Evolutionary conservation across 2,888 invertebrate genomes (phyloP).

Genomic region (Microctonus hyperodae): DNA sequence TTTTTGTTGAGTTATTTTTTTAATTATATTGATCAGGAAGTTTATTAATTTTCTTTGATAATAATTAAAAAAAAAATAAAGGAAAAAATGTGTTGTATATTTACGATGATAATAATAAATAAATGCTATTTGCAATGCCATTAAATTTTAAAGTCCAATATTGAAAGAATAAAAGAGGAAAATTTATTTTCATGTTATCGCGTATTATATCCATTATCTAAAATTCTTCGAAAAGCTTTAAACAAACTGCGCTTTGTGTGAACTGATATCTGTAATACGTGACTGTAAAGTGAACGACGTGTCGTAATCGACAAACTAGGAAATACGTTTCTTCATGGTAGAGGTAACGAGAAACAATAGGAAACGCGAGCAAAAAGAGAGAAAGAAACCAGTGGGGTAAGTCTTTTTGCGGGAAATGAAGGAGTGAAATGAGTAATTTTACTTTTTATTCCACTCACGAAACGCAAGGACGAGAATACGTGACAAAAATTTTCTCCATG

Average conservation of each 20-base stretch:
- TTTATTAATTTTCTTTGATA: too few species aligned
- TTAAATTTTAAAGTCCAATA: too few species aligned
- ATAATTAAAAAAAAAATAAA: too few species aligned
- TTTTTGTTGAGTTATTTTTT: too few species aligned
- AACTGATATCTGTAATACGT: constrained; percentile 5
- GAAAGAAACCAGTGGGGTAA: background rate
- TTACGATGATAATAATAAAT: too few species aligned
- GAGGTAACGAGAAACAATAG: constrained; percentile 10
- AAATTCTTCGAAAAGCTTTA: background rate
- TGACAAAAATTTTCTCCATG: constrained; percentile 11
- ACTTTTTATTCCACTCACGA: constrained; percentile 18
- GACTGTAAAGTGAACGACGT: constrained; percentile 5
- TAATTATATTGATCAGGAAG: too few species aligned
- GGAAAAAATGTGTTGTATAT: too few species aligned
- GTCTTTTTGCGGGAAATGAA: constrained; percentile 18
- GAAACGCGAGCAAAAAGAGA: background rate
- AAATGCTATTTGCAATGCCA: too few species aligned
- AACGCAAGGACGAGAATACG: constrained; percentile 10
- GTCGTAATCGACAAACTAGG: constrained; percentile 13
- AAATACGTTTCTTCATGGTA: constrained; percentile 9
- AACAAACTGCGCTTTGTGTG: background rate
- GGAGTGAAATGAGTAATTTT: constrained; percentile 18
- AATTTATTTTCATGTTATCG: too few species aligned
- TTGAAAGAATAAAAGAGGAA: background rate
- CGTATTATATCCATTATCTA: background rate